A percentile compares a stretch with the other conserved stretches of the same genome.
These are phyloP conservation scores for Baryphthengus martii DNA, from an alignment of 2,113 vertebrate genomes.

Conservation along the genomic window DNA sequence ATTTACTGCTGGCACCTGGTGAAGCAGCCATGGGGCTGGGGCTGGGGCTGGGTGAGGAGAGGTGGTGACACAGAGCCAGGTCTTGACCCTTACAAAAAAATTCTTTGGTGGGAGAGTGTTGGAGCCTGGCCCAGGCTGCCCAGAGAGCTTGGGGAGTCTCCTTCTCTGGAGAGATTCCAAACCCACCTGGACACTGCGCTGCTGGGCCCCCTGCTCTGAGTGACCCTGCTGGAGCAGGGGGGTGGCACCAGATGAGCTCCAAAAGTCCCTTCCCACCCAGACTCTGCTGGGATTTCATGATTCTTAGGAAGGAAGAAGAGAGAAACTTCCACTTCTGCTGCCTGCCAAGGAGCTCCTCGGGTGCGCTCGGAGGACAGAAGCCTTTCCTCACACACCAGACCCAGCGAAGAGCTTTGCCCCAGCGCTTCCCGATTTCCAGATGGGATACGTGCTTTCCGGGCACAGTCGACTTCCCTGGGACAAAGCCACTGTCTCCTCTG, in stretches of 20 bases:
- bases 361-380: fast-evolving
- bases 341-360: neutral
- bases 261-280: neutral
- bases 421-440: fast-evolving
- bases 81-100: too few species aligned
- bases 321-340: neutral
- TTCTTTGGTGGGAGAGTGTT: too few species aligned
- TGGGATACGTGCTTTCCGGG: neutral
- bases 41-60: neutral
- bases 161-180: neutral
- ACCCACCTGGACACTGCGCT: neutral
- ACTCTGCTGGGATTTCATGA: neutral
- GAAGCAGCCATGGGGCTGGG: neutral
- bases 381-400: fast-evolving
- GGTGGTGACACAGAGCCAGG: neutral
- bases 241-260: neutral
- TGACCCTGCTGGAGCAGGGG: too few species aligned
- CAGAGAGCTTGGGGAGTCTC: too few species aligned
- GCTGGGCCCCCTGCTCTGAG: neutral
- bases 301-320: neutral
- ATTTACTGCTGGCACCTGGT: neutral
- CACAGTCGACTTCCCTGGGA: neutral
- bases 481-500: neutral
- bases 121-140: neutral
- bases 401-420: neutral